Conservation (phyloP, 2,888 invertebrate genomes). For the Nysson spinosus region DNA sequence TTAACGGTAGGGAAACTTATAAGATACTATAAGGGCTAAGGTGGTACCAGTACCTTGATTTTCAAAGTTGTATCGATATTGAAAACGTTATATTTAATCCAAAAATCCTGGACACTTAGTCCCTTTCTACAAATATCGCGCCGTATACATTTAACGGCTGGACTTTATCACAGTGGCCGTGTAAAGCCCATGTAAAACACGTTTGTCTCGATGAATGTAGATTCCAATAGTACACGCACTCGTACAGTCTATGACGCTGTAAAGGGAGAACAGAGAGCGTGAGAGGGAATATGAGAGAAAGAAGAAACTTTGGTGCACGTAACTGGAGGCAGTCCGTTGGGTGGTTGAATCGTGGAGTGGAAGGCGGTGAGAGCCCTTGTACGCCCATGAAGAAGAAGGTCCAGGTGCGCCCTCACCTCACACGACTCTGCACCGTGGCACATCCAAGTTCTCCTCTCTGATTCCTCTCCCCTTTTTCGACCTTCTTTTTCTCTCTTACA, state of each 20-base stretch:
- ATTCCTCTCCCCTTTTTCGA: constrained; percentile 11
- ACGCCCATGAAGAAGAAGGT: constrained; percentile 70
- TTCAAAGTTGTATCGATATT: neutral
- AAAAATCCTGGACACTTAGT: too few species aligned
- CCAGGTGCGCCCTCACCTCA: constrained; percentile 69
- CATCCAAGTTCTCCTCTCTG: constrained; percentile 59
- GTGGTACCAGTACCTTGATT: too few species aligned
- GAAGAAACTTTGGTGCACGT: constrained; percentile 51
- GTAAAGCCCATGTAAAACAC: constrained; percentile 18
- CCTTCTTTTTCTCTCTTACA: neutral
- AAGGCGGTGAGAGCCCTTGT: constrained; percentile 69
- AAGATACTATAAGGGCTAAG: too few species aligned
- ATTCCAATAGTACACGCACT: constrained; percentile 28
- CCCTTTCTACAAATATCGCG: too few species aligned
- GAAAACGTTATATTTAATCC: neutral
- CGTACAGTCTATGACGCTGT: constrained; percentile 15
- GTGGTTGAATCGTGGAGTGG: constrained; percentile 70
- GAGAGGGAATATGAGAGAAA: constrained; percentile 24
- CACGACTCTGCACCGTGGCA: constrained; percentile 57
- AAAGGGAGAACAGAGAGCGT: constrained; percentile 2
- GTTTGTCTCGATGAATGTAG: constrained; percentile 14
- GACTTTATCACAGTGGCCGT: too few species aligned
- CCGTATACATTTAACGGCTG: too few species aligned
- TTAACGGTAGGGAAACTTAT: too few species aligned
- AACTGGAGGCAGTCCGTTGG: constrained; percentile 68